Percentiles rank a stretch among this genome's conserved stretches.
Conservation (phyloP, 2,888 invertebrate genomes). For the Hydrotaea diabolus region DNA sequence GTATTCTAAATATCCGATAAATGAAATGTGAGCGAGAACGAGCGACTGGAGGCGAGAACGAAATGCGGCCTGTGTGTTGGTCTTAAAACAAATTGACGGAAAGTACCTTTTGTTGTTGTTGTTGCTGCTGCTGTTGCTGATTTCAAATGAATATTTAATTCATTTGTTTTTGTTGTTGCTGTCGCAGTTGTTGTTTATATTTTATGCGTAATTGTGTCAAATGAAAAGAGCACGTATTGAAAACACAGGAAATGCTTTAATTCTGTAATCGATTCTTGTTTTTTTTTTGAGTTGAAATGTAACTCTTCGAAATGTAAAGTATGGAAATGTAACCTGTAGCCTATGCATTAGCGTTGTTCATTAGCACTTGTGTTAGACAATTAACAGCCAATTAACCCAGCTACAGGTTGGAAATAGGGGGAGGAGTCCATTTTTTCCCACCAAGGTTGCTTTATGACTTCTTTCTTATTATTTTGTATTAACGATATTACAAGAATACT, state of each 20-base stretch:
- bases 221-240: slow-evolving; percentile 12
- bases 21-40: slow-evolving; percentile 6
- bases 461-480: too few relatives aligned
- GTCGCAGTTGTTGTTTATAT: neutral
- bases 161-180: slow-evolving; percentile 36
- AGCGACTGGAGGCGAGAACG: slow-evolving; percentile 3
- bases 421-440: too few relatives aligned
- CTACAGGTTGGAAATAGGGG: too few relatives aligned
- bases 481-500: too few relatives aligned
- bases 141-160: slow-evolving; percentile 61
- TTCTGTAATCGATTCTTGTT: slow-evolving; percentile 55
- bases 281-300: neutral
- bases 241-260: slow-evolving; percentile 63
- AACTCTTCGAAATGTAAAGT: too few relatives aligned
- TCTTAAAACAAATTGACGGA: slow-evolving; percentile 39
- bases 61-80: neutral
- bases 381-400: too few relatives aligned
- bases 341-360: too few relatives aligned
- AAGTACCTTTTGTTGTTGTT: slow-evolving; percentile 14
- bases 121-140: slow-evolving; percentile 6
- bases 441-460: too few relatives aligned
- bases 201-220: neutral
- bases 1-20: slow-evolving; percentile 2
- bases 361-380: too few relatives aligned
- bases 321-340: too few relatives aligned